phyloP scores from a whole-genome alignment of 2,113 vertebrate species.

The Lepisosteus oculatus region DNA sequence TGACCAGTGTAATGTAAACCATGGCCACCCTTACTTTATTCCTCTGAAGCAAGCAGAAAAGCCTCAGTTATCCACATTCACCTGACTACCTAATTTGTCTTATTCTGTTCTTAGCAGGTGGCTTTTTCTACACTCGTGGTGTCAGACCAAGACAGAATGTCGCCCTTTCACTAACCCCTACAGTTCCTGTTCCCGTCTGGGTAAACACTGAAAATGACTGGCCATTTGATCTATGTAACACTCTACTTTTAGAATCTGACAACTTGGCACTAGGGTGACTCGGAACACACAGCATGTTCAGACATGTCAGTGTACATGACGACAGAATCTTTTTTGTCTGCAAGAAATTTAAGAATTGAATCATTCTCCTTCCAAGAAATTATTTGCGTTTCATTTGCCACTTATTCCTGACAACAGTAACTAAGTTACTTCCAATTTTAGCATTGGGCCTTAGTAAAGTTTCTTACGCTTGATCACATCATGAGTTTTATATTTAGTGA shows the following conservation, averaged over 20 bases:
- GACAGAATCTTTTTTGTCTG: conserved; percentile 20
- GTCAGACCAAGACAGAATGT: conserved; percentile 34
- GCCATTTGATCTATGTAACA: conserved; percentile 40
- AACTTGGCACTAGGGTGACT: conserved; percentile 33
- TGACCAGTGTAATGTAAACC: conserved; percentile 16
- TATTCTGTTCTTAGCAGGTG: conserved; percentile 26
- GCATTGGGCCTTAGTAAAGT: neutral
- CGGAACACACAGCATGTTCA: conserved; percentile 34
- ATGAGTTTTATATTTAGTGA: conserved; percentile 10
- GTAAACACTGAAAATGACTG: conserved; percentile 35
- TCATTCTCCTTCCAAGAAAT: conserved; percentile 18
- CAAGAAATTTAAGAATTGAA: conserved; percentile 26
- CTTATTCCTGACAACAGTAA: conserved; percentile 22
- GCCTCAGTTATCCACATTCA: conserved; percentile 23
- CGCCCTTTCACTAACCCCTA: conserved; percentile 35
- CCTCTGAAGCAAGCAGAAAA: conserved; percentile 20
- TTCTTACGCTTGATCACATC: conserved; percentile 12
- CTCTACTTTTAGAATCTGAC: conserved; percentile 33
- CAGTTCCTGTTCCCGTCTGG: conserved; percentile 36
- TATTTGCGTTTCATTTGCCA: conserved; percentile 10
- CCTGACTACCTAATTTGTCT: conserved; percentile 22
- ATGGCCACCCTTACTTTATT: conserved; percentile 16
- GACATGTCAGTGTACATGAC: conserved; percentile 29
- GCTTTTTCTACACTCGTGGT: conserved; percentile 21
- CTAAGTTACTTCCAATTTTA: conserved; percentile 16